Percentiles rank a stretch among this genome's conserved stretches.
phyloP scores from a whole-genome alignment of 2,113 vertebrate genomes.

The Burhinus oedicnemus region DNA sequence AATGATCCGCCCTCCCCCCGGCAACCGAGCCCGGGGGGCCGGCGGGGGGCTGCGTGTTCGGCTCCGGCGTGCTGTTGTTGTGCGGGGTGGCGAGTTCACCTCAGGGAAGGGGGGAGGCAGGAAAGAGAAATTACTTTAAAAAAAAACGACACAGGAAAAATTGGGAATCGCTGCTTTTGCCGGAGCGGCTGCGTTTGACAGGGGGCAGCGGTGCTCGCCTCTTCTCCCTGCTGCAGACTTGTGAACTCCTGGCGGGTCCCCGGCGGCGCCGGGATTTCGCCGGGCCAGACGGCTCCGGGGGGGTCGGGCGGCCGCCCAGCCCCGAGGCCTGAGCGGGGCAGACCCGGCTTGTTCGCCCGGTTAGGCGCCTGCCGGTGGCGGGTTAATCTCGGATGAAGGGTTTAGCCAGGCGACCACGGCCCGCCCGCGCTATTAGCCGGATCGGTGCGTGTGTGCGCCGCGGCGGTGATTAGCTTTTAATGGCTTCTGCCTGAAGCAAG shows the following conservation, averaged over 20 bases:
- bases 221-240: not conserved
- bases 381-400: constrained; percentile 42
- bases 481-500: constrained; percentile 32
- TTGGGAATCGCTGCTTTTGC: not conserved
- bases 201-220: not conserved
- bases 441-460: constrained; percentile 1
- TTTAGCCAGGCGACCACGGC: constrained; percentile 36
- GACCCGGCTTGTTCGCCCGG: not conserved
- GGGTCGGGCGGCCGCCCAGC: not conserved
- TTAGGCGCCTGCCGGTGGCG: constrained; percentile 21
- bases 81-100: not conserved
- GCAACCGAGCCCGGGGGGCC: not conserved
- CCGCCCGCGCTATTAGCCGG: constrained; percentile 35
- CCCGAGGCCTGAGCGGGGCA: not conserved
- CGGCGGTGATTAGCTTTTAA: constrained; percentile 42
- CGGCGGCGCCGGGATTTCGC: not conserved
- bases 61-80: not conserved
- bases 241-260: not conserved
- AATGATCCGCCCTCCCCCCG: not conserved
- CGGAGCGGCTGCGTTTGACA: not conserved
- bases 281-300: not conserved
- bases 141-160: not conserved
- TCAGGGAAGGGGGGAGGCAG: not conserved
- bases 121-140: not conserved
- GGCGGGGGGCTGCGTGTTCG: not conserved